Percentiles rank a stretch among this genome's conserved stretches.
phyloP scores from a whole-genome alignment of 1,140 invertebrate species.

The Lutraria rhynchaena region DNA sequence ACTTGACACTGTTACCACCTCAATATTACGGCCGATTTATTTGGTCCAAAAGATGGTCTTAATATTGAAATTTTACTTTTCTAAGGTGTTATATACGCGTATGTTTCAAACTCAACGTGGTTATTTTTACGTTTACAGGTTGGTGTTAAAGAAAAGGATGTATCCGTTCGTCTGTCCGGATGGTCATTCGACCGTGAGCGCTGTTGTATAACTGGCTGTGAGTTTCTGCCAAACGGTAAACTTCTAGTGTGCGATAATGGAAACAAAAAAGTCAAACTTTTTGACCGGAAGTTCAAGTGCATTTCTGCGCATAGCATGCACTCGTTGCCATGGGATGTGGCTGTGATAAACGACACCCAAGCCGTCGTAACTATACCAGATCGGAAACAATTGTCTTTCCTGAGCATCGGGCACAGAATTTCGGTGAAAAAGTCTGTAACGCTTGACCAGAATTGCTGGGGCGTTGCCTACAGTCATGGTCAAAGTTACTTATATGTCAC shows the following conservation, averaged over 20 bases:
- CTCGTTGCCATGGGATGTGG: slow-evolving; percentile 46
- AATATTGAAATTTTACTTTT: background rate
- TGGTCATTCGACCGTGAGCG: slow-evolving; percentile 46
- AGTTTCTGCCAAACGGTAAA: slow-evolving; percentile 45
- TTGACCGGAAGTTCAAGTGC: slow-evolving; percentile 52
- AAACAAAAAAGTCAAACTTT: slow-evolving; percentile 55
- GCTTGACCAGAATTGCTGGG: slow-evolving; percentile 47
- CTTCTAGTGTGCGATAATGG: slow-evolving; percentile 45
- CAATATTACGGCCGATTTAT: no score
- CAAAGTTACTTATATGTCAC: slow-evolving; percentile 28
- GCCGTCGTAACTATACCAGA: slow-evolving; percentile 43
- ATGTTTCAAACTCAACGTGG: background rate
- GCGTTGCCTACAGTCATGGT: slow-evolving; percentile 1
- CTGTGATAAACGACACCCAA: slow-evolving; percentile 30
- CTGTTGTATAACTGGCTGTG: slow-evolving; percentile 56
- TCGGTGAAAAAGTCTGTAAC: slow-evolving; percentile 29
- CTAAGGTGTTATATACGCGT: background rate
- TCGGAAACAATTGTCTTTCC: slow-evolving; percentile 38
- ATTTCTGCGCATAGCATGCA: slow-evolving; percentile 19
- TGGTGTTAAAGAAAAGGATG: slow-evolving; percentile 24
- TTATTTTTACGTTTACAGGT: background rate
- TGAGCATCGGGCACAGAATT: slow-evolving; percentile 6
- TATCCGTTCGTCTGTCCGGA: slow-evolving; percentile 42
- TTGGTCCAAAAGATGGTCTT: no score
- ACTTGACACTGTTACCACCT: no score